Evolutionary conservation across 2,797 vertebrate species (phyloP).

Genomic region (Myotis planiceps): DNA sequence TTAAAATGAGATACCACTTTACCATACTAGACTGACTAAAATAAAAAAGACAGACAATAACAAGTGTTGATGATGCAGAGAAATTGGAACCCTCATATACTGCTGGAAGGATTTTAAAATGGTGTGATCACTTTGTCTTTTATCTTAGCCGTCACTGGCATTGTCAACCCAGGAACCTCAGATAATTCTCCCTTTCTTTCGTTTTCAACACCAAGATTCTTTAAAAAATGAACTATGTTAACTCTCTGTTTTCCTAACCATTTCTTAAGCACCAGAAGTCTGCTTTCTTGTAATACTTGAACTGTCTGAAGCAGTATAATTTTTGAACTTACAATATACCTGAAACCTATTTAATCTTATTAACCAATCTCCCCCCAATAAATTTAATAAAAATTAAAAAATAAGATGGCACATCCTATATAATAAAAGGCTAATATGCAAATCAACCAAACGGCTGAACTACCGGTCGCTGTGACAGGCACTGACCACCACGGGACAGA

Average conservation of each 20-base stretch:
- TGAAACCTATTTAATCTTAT: too few species aligned
- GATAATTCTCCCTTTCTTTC: background rate
- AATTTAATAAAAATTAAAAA: too few species aligned
- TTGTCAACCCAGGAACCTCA: background rate
- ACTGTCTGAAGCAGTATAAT: background rate
- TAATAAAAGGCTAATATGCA: too few species aligned
- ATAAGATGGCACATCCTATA: too few species aligned
- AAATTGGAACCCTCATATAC: background rate
- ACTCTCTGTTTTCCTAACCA: background rate
- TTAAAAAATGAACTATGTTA: background rate
- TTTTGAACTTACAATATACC: constrained; percentile 2
- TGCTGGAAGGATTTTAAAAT: background rate
- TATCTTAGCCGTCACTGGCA: background rate
- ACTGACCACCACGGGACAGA: too few species aligned
- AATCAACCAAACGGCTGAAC: too few species aligned
- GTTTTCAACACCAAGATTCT: constrained; percentile 15
- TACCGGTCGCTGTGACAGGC: too few species aligned
- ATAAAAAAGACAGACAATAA: background rate
- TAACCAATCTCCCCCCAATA: too few species aligned
- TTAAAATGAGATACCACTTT: constrained; percentile 12
- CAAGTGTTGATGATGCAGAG: background rate
- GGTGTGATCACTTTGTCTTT: background rate
- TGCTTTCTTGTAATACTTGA: constrained; percentile 7
- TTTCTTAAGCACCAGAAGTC: constrained; percentile 44
- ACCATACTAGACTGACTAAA: background rate